Evolutionary conservation across 2,888 invertebrate species (phyloP).

Genomic region (Chrysomela aeneicollis): DNA sequence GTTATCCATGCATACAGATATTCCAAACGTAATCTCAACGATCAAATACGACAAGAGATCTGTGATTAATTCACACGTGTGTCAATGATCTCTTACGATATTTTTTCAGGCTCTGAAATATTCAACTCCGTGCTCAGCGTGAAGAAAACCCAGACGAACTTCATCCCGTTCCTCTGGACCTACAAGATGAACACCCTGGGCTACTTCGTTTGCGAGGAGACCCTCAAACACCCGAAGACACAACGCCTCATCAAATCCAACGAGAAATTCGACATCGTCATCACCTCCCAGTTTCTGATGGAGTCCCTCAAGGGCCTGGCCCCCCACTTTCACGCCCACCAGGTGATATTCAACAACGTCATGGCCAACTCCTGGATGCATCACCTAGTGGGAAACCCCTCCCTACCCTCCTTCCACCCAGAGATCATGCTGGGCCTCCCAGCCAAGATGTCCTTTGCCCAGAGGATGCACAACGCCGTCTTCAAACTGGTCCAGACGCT

Average conservation of each 20-base stretch:
- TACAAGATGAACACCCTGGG: slow-evolving; percentile 12
- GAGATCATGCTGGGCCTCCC: slow-evolving; percentile 59
- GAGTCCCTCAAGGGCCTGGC: slow-evolving; percentile 62
- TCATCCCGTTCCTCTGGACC: background rate
- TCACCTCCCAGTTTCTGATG: slow-evolving; percentile 63
- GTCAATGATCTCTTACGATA: too few relatives aligned
- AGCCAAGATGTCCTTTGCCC: slow-evolving; percentile 63
- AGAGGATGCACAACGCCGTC: slow-evolving; percentile 64
- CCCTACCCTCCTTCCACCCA: slow-evolving; percentile 62
- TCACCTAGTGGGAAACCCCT: slow-evolving; percentile 62
- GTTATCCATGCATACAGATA: too few relatives aligned
- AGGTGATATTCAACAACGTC: slow-evolving; percentile 59
- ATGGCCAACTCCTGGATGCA: slow-evolving; percentile 62
- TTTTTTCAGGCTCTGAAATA: background rate
- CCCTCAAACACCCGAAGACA: slow-evolving; percentile 47
- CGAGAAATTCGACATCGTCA: slow-evolving; percentile 58
- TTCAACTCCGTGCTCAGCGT: background rate
- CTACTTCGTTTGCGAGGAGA: slow-evolving; percentile 47
- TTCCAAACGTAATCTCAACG: too few relatives aligned
- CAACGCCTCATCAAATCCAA: slow-evolving; percentile 51
- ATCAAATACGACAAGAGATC: too few relatives aligned
- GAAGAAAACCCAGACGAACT: background rate
- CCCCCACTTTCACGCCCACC: slow-evolving; percentile 54
- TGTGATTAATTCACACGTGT: too few relatives aligned
- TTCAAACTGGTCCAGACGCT: slow-evolving; percentile 48